These are phyloP conservation scores for Hyperoplus lanceolatus DNA, from an alignment of 2,797 vertebrate genomes.

Conservation along the genomic window DNA sequence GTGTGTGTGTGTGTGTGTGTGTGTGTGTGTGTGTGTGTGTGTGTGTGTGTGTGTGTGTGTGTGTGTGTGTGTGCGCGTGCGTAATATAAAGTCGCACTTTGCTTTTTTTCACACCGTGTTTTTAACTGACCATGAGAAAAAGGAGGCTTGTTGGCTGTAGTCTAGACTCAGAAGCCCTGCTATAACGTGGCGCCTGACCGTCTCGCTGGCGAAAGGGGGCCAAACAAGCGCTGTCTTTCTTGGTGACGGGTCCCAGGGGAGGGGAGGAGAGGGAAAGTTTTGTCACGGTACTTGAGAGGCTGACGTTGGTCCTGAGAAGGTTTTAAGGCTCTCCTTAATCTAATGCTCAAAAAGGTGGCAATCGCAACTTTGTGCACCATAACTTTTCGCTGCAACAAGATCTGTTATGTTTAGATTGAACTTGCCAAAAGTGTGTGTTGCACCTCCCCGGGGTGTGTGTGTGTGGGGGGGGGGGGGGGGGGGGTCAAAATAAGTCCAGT, in stretches of 20 bases:
- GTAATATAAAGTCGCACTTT: slow-evolving; percentile 86
- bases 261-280: slow-evolving; percentile 42
- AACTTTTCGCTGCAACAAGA: slow-evolving; percentile 3
- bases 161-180: slow-evolving; percentile 54
- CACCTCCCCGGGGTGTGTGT: neutral
- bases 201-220: slow-evolving; percentile 63
- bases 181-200: slow-evolving; percentile 69
- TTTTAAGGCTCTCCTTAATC: slow-evolving; percentile 25
- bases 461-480: too few relatives aligned
- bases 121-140: slow-evolving; percentile 41
- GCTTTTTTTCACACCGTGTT: slow-evolving; percentile 79
- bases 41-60: slow-evolving; percentile 38
- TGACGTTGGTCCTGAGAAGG: slow-evolving; percentile 4
- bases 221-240: slow-evolving; percentile 65
- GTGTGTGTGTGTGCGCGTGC: slow-evolving; percentile 73
- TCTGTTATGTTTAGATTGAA: slow-evolving; percentile 11
- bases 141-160: slow-evolving; percentile 55
- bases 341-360: slow-evolving; percentile 7
- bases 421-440: neutral
- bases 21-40: too few relatives aligned
- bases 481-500: slow-evolving; percentile 48
- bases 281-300: slow-evolving; percentile 37
- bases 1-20: too few relatives aligned
- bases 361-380: slow-evolving; percentile 9
- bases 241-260: slow-evolving; percentile 46